These are phyloP conservation scores for Hofmannophila pseudospretella DNA, from an alignment of 2,888 invertebrate genomes.

Conservation along the genomic window DNA sequence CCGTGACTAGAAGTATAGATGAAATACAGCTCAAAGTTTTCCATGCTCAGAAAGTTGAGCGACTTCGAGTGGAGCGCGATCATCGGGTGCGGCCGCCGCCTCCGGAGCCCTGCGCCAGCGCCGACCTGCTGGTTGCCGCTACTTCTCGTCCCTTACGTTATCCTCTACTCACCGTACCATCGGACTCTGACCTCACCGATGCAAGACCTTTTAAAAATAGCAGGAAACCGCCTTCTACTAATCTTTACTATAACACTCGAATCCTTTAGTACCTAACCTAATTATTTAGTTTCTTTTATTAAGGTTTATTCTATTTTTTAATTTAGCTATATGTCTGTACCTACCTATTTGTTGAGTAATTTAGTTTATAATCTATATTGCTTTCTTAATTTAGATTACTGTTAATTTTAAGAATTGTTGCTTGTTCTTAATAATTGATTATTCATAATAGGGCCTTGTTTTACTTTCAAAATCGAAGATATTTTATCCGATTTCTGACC, in stretches of 20 bases:
- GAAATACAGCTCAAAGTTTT: constrained; percentile 48
- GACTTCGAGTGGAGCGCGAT: constrained; percentile 38
- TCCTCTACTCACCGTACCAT: constrained; percentile 21
- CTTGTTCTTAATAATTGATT: no score
- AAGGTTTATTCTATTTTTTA: no score
- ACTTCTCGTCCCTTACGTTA: constrained; percentile 36
- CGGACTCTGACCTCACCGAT: constrained; percentile 3
- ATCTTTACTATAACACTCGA: constrained; percentile 48
- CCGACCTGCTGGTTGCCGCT: constrained; percentile 38
- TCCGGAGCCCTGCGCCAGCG: constrained; percentile 31
- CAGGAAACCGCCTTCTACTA: constrained; percentile 32
- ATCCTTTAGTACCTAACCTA: no score
- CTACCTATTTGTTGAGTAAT: no score
- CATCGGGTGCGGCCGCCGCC: constrained; percentile 37
- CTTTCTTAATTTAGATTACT: no score
- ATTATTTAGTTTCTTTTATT: no score
- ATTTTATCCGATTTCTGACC: no score
- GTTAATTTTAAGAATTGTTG: no score
- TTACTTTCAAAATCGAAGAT: no score
- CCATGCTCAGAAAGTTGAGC: constrained; percentile 45
- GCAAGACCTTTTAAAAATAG: constrained; percentile 29
- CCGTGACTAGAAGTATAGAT: constrained; percentile 55
- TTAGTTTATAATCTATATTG: no score
- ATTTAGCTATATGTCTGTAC: no score
- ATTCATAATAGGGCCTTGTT: no score